Conservation (phyloP, 2,888 invertebrate species). For the Germaria angustata region DNA sequence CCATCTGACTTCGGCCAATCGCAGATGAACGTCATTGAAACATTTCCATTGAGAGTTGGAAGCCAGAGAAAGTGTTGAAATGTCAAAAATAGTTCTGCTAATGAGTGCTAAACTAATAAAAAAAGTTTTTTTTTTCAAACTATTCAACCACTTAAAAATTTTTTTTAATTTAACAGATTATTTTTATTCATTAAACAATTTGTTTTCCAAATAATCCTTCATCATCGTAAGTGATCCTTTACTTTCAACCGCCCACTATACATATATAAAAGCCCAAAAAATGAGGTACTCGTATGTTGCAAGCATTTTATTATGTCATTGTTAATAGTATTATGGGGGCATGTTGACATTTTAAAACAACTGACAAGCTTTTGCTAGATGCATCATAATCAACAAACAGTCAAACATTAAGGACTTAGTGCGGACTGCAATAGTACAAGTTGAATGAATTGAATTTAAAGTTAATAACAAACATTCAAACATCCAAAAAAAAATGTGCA, state of each 20-base stretch:
- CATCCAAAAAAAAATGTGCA: constrained; percentile 1
- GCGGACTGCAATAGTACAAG: neutral
- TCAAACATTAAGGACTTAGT: neutral
- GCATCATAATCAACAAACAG: constrained; percentile 21
- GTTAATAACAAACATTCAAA: neutral
- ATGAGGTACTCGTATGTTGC: constrained; percentile 22
- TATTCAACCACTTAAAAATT: too few relatives aligned
- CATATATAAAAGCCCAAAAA: neutral
- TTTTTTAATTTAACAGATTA: too few relatives aligned
- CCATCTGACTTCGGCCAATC: too few relatives aligned
- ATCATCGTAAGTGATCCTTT: neutral
- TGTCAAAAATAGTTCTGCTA: too few relatives aligned
- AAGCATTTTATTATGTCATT: constrained; percentile 56
- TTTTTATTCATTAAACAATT: too few relatives aligned
- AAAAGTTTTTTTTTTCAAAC: too few relatives aligned
- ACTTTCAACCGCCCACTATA: neutral
- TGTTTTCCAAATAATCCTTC: too few relatives aligned
- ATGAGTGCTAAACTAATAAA: too few relatives aligned
- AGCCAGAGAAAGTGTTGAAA: too few relatives aligned
- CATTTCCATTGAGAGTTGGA: too few relatives aligned
- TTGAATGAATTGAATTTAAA: constrained; percentile 15
- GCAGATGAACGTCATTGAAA: too few relatives aligned
- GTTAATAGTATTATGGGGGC: constrained; percentile 55
- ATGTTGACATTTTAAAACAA: constrained; percentile 57
- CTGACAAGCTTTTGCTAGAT: constrained; percentile 39